These are phyloP conservation scores for Aethina tumida DNA, from an alignment of 1,140 invertebrate species.

Conservation along the genomic window DNA sequence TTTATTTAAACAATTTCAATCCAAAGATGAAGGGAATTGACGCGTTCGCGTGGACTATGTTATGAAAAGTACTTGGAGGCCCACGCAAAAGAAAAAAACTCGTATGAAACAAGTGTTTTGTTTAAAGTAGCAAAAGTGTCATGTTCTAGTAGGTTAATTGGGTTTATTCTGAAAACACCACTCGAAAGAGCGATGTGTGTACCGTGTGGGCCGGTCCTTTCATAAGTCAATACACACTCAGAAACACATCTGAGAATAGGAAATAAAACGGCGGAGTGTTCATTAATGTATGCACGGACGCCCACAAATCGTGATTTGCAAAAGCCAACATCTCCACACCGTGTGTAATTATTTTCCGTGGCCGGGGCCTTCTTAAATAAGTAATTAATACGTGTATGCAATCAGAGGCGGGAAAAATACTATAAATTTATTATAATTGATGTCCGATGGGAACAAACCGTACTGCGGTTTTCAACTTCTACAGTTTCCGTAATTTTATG, in stretches of 20 bases:
- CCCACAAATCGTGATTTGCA: slow-evolving; percentile 16
- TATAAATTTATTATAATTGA: slow-evolving; percentile 1
- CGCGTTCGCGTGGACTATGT: no score
- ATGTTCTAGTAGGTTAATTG: slow-evolving; percentile 14
- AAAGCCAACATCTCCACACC: slow-evolving; percentile 14
- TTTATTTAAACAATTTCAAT: no score
- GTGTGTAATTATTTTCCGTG: slow-evolving; percentile 13
- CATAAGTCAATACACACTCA: slow-evolving; percentile 14
- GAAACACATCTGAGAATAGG: slow-evolving; percentile 15
- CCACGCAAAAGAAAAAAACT: no score
- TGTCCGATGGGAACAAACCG: no score
- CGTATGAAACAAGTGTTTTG: no score
- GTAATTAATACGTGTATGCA: neutral
- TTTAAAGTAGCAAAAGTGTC: no score
- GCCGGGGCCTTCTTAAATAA: slow-evolving; percentile 3
- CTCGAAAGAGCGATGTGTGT: slow-evolving; percentile 16
- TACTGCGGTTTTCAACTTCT: no score
- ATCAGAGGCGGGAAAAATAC: neutral
- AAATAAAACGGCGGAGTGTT: slow-evolving; percentile 16
- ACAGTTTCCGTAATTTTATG: no score
- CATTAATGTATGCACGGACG: slow-evolving; percentile 18
- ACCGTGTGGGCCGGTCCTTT: slow-evolving; percentile 5
- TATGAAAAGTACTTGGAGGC: no score
- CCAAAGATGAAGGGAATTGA: no score
- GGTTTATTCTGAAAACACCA: slow-evolving; percentile 12